phyloP scores from a whole-genome alignment of 2,888 invertebrate genomes.

The Dorcus parallelipipedus region DNA sequence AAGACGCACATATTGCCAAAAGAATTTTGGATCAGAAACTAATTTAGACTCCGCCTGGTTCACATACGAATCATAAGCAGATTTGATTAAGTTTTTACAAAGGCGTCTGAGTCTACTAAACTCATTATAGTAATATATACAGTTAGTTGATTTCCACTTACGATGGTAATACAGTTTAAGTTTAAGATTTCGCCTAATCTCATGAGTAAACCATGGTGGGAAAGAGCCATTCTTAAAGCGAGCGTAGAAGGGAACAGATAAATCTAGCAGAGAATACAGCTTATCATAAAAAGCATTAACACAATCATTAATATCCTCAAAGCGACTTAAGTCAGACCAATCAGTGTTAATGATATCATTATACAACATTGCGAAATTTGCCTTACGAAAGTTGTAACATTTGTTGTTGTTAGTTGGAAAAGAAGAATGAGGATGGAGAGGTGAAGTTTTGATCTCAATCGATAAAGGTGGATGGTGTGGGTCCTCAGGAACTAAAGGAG shows the following conservation, averaged over 20 bases:
- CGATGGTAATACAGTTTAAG: no score
- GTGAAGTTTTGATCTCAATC: neutral
- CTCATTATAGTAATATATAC: no score
- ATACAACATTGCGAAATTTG: neutral
- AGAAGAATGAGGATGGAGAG: neutral
- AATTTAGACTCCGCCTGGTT: no score
- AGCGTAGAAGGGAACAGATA: neutral
- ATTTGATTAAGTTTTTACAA: no score
- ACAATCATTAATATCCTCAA: neutral
- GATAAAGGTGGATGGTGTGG: neutral
- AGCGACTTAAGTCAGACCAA: neutral
- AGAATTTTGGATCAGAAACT: no score
- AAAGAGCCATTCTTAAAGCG: neutral
- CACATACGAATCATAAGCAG: no score
- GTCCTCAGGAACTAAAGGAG: neutral
- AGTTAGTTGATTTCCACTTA: no score
- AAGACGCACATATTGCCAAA: no score
- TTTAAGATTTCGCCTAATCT: neutral
- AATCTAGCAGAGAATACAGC: neutral
- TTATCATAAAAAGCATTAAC: neutral
- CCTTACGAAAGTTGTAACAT: slow-evolving; percentile 4
- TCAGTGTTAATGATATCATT: neutral
- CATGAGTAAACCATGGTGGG: slow-evolving; percentile 3
- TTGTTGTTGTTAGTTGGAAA: neutral
- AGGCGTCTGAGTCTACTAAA: no score